These are phyloP conservation scores for Hylomyscus alleni DNA, from an alignment of 2,797 vertebrate genomes.

Conservation along the genomic window DNA sequence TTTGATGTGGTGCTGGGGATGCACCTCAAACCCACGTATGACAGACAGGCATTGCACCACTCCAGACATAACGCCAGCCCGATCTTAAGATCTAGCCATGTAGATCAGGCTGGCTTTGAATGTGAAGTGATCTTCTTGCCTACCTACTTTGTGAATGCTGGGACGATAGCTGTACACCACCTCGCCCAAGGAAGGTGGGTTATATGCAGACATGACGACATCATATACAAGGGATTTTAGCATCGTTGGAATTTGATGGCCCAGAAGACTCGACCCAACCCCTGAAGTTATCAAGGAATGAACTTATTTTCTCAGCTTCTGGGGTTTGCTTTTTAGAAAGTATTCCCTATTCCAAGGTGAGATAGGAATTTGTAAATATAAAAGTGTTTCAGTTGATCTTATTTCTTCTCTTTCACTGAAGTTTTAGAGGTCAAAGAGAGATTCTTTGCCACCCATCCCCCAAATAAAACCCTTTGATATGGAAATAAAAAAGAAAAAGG, in stretches of 20 bases:
- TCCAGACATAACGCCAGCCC: background rate
- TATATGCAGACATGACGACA: too few relatives aligned
- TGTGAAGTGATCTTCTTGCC: background rate
- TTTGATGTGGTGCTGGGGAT: background rate
- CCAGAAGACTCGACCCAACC: background rate
- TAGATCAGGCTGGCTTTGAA: background rate
- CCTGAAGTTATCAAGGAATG: background rate
- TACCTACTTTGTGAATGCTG: too few relatives aligned
- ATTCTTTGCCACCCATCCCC: background rate
- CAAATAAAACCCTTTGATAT: background rate
- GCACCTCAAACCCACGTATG: background rate
- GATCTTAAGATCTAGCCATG: background rate
- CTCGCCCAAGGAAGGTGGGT: too few relatives aligned
- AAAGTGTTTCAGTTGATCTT: background rate
- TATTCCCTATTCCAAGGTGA: background rate
- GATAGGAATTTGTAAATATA: background rate
- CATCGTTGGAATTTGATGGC: background rate
- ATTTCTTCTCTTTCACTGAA: background rate
- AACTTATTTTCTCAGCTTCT: background rate
- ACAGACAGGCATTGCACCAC: background rate
- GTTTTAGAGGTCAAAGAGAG: background rate
- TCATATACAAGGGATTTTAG: background rate
- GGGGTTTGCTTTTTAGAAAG: background rate
- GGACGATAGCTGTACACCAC: background rate
- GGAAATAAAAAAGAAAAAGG: background rate